A percentile compares a stretch with the other conserved stretches of the same genome.
phyloP scores from a whole-genome alignment of 2,797 vertebrate species.

The Allobates femoralis region DNA sequence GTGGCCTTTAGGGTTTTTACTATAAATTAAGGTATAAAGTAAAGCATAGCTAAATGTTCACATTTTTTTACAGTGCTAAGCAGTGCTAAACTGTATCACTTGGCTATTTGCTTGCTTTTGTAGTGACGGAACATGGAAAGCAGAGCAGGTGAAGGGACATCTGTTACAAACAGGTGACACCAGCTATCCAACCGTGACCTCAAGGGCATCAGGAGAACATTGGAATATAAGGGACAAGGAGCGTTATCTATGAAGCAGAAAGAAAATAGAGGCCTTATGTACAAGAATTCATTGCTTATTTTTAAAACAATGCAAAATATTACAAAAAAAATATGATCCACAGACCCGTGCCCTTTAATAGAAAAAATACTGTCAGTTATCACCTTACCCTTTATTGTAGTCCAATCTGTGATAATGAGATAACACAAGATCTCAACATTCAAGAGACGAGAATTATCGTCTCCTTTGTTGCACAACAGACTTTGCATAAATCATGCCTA shows the following conservation, averaged over 20 bases:
- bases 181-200: constrained; percentile 39
- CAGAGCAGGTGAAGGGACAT: constrained; percentile 34
- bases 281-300: not conserved
- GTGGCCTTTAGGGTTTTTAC: too few relatives aligned
- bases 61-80: not conserved
- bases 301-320: too few relatives aligned
- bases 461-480: too few relatives aligned
- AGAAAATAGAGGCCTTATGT: not conserved
- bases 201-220: constrained; percentile 39
- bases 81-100: not conserved
- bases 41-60: not conserved
- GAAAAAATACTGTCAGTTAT: too few relatives aligned
- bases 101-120: not conserved
- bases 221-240: not conserved
- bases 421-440: too few relatives aligned
- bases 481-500: too few relatives aligned
- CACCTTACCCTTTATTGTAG: too few relatives aligned
- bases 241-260: not conserved
- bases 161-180: constrained; percentile 41
- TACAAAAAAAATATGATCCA: too few relatives aligned
- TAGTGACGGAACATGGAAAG: constrained; percentile 6
- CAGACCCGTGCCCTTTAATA: too few relatives aligned
- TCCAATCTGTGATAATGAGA: too few relatives aligned
- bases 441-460: too few relatives aligned
- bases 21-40: too few relatives aligned